phyloP scores from a whole-genome alignment of 2,797 vertebrate genomes.

The Bryconaethiops microstoma region DNA sequence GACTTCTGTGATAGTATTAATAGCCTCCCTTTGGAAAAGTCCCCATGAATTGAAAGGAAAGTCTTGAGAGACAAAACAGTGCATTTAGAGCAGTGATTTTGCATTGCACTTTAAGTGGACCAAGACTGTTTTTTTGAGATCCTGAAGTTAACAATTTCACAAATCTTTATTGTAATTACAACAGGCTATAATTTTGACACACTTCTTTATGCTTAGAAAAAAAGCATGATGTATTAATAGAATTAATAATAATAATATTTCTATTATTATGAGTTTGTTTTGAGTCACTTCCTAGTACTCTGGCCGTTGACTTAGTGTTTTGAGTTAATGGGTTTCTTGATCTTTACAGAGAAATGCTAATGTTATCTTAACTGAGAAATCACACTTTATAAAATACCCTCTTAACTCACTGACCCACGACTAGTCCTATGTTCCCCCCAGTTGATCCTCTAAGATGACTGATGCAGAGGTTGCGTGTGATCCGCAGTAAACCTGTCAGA shows the following conservation, averaged over 20 bases:
- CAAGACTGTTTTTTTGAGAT: neutral
- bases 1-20: neutral
- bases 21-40: neutral
- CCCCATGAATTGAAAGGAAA: neutral
- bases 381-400: neutral
- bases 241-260: too few relatives aligned
- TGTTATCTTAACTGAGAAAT: neutral
- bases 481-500: conserved; percentile 42
- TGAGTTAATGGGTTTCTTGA: too few relatives aligned
- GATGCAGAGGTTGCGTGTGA: conserved; percentile 25
- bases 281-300: too few relatives aligned
- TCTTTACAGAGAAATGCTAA: too few relatives aligned
- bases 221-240: too few relatives aligned
- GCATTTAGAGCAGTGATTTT: neutral
- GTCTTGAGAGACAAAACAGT: neutral
- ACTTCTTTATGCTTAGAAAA: too few relatives aligned
- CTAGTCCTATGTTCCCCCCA: conserved; percentile 10
- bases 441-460: conserved; percentile 2
- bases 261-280: too few relatives aligned
- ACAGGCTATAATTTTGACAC: too few relatives aligned
- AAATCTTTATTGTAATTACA: neutral
- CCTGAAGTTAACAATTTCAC: neutral
- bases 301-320: too few relatives aligned
- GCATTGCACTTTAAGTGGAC: neutral
- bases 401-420: conserved; percentile 22